These are phyloP conservation scores for Anarsia innoxiella DNA, from an alignment of 2,888 invertebrate genomes.

Conservation along the genomic window DNA sequence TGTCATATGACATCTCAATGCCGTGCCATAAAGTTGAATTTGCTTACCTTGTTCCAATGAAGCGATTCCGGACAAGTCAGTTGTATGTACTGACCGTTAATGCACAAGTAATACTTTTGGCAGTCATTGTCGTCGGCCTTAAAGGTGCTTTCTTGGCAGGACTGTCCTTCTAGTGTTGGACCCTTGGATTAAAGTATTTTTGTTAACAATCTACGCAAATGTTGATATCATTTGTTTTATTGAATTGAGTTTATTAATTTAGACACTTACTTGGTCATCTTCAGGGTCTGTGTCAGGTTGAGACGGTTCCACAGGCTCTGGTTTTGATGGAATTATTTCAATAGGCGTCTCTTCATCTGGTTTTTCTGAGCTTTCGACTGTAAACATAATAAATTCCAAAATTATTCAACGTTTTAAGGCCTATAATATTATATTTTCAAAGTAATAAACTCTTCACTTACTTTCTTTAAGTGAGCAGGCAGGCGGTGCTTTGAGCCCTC, in stretches of 20 bases:
- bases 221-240: too few relatives aligned
- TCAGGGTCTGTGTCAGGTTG: too few relatives aligned
- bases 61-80: conserved; percentile 85
- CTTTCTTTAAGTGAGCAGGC: conserved; percentile 53
- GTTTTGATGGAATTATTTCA: too few relatives aligned
- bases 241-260: too few relatives aligned
- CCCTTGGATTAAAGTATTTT: too few relatives aligned
- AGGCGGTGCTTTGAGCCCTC: conserved; percentile 80
- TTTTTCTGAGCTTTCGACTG: conserved; percentile 19
- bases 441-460: too few relatives aligned
- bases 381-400: not conserved
- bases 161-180: conserved; percentile 68
- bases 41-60: conserved; percentile 85
- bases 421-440: too few relatives aligned
- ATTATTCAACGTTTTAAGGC: not conserved
- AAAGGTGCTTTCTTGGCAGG: conserved; percentile 76
- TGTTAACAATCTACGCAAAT: too few relatives aligned
- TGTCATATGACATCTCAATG: too few relatives aligned
- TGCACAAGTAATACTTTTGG: conserved; percentile 86
- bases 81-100: conserved; percentile 81
- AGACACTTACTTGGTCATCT: too few relatives aligned
- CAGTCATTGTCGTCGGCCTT: conserved; percentile 80
- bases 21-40: too few relatives aligned
- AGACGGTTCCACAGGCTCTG: too few relatives aligned
- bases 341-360: conserved; percentile 12